These are phyloP conservation scores for Erinaceus europaeus DNA, from an alignment of 2,113 vertebrate genomes.

Conservation along the genomic window DNA sequence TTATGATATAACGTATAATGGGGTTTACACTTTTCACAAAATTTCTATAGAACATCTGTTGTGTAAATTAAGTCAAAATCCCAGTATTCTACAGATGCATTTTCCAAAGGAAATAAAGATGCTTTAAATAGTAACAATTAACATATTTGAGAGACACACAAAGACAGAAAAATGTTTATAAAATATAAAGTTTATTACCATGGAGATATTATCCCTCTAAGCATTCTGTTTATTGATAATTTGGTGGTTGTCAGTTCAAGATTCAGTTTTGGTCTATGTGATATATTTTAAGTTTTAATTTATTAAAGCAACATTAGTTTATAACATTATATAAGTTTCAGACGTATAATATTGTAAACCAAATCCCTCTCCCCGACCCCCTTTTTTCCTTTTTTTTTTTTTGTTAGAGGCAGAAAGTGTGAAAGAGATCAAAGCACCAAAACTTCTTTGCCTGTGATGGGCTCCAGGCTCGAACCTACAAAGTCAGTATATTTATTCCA, in stretches of 20 bases:
- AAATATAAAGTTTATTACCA: neutral
- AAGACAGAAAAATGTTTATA: neutral
- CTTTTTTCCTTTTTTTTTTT: too few species aligned
- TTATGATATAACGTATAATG: neutral
- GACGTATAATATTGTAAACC: too few species aligned
- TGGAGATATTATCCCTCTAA: neutral
- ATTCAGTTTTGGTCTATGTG: neutral
- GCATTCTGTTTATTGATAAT: neutral
- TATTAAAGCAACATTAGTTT: too few species aligned
- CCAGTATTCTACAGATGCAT: neutral
- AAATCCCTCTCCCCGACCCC: too few species aligned
- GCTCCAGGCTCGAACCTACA: too few species aligned
- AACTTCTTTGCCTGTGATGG: too few species aligned
- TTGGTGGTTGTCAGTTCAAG: neutral
- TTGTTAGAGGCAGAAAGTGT: too few species aligned
- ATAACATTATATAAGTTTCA: too few species aligned
- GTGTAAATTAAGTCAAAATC: neutral
- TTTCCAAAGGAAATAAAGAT: neutral
- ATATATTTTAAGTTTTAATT: too few species aligned
- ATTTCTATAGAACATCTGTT: conserved; percentile 13
- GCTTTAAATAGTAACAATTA: neutral
- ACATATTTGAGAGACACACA: neutral
- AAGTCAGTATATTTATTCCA: neutral
- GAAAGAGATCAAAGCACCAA: too few species aligned
- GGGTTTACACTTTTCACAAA: neutral